Evolutionary conservation across 2,797 vertebrate species (phyloP).

Genomic region (Denticeps clupeoides): DNA sequence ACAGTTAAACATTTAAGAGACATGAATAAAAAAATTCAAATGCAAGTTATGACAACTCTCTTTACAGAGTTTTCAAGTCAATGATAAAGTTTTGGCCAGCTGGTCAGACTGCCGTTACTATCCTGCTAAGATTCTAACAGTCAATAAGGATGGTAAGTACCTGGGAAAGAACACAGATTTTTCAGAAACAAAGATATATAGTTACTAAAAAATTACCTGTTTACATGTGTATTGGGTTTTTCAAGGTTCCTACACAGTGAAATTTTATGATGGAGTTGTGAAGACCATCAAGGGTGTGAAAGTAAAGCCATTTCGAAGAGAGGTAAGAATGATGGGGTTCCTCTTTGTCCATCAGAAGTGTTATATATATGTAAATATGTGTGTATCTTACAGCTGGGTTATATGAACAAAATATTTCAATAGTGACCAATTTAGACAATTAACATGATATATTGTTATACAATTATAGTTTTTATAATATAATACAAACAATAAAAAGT

Average conservation of each 20-base stretch:
- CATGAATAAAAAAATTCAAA: no score
- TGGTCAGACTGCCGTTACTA: conserved; percentile 85
- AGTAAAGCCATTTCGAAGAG: conserved; percentile 81
- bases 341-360: conserved; percentile 17
- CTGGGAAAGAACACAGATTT: neutral
- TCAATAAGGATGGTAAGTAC: conserved; percentile 73
- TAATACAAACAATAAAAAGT: no score
- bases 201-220: neutral
- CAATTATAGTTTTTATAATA: no score
- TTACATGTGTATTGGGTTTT: neutral
- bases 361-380: neutral
- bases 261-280: conserved; percentile 92
- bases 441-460: no score
- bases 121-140: conserved; percentile 72
- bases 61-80: conserved; percentile 66
- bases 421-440: no score
- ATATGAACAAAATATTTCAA: no score
- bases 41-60: no score
- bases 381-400: neutral
- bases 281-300: conserved; percentile 92
- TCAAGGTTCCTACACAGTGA: conserved; percentile 87
- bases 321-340: conserved; percentile 53
- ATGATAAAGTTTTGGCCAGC: conserved; percentile 75
- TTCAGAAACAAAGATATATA: no score
- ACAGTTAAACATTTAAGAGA: no score